These are phyloP conservation scores for Thymelicus acteon DNA, from an alignment of 2,888 invertebrate species.

Conservation along the genomic window DNA sequence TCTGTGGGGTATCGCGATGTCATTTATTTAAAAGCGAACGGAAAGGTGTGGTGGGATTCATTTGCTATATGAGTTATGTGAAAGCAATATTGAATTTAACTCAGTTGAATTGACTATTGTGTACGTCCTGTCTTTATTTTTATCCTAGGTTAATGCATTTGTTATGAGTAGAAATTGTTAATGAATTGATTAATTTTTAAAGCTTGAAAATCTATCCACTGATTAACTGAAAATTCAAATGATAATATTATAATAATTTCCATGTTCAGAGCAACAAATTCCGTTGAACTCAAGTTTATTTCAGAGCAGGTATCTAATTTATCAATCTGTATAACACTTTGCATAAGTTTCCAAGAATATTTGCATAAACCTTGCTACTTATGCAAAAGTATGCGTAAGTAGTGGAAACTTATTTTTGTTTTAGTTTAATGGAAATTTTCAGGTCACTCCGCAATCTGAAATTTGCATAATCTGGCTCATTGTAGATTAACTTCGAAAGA, in stretches of 20 bases:
- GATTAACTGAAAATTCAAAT: too few species aligned
- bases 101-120: neutral
- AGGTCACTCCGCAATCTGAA: constrained; percentile 17
- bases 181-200: too few species aligned
- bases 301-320: constrained; percentile 5
- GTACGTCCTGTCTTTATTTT: neutral
- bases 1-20: constrained; percentile 38
- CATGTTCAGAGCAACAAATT: neutral
- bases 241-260: too few species aligned
- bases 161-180: too few species aligned
- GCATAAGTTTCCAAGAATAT: constrained; percentile 26
- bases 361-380: constrained; percentile 32
- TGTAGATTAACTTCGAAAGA: constrained; percentile 4
- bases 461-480: constrained; percentile 25
- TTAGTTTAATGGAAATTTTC: constrained; percentile 31
- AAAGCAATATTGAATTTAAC: neutral
- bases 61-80: neutral
- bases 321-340: constrained; percentile 30
- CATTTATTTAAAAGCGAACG: constrained; percentile 43
- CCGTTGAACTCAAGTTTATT: neutral
- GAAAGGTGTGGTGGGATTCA: constrained; percentile 5
- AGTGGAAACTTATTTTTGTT: constrained; percentile 37
- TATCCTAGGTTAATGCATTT: too few species aligned
- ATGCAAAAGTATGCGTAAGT: constrained; percentile 35
- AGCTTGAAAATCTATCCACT: too few species aligned